A percentile compares a stretch with the other conserved stretches of the same genome.
These are phyloP conservation scores for Pseudorhiza aurosa DNA, from an alignment of 30 jellyfish, hydroid and myxozoan species.

Conservation along the genomic window DNA sequence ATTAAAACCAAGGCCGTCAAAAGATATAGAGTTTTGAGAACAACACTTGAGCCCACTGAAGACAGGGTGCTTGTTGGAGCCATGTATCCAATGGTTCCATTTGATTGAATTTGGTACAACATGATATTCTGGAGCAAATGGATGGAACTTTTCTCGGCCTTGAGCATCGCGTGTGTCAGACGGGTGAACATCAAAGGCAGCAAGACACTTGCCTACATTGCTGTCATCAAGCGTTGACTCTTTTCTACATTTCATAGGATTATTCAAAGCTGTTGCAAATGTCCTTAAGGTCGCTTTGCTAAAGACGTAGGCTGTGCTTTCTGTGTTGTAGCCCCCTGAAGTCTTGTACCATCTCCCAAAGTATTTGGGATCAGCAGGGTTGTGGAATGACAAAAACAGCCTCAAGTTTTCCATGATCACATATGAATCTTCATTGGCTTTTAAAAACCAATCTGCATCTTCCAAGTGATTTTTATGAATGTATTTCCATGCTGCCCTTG, in stretches of 20 bases:
- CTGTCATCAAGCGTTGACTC: constrained; percentile 80
- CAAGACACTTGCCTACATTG: constrained; percentile 92
- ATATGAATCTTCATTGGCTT: constrained; percentile 94
- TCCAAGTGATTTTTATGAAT: constrained; percentile 73
- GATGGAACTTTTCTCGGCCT: constrained; percentile 93
- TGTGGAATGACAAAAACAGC: constrained; percentile 60
- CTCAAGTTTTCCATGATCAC: constrained; percentile 90
- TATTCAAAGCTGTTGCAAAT: constrained; percentile 72
- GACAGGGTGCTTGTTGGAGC: constrained; percentile 80
- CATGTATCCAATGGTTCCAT: constrained; percentile 84
- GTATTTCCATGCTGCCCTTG: constrained; percentile 96
- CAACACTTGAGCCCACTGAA: constrained; percentile 93
- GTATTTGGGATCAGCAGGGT: constrained; percentile 66
- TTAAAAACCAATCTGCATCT: constrained; percentile 98
- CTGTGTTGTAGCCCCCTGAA: constrained; percentile 96
- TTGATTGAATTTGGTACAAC: constrained; percentile 78
- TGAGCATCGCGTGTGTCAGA: constrained; percentile 86
- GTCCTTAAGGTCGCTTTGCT: constrained; percentile 77
- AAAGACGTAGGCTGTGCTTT: constrained; percentile 96
- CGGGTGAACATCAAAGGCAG: constrained; percentile 79
- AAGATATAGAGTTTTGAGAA: constrained; percentile 86
- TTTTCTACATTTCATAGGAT: constrained; percentile 76
- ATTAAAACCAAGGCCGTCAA: constrained; percentile 75
- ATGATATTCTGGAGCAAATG: constrained; percentile 89
- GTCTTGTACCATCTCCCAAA: constrained; percentile 93